These are phyloP conservation scores for Aleiodes sp. DNA, from an alignment of 1,140 invertebrate species.

Conservation along the genomic window DNA sequence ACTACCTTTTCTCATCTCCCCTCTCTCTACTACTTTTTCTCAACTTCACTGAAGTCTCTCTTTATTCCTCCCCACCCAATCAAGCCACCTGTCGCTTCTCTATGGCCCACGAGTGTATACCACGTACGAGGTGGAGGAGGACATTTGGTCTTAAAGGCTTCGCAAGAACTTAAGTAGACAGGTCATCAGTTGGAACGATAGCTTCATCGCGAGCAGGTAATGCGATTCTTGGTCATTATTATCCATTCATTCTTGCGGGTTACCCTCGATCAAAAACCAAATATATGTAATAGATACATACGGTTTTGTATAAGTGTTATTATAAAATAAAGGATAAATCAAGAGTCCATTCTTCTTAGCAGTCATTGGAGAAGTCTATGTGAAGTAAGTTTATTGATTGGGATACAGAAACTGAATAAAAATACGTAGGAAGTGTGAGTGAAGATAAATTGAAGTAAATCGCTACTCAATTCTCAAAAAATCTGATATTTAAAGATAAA, in stretches of 20 bases:
- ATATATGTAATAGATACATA: too few species aligned
- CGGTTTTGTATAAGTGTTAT: not conserved
- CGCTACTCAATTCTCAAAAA: too few species aligned
- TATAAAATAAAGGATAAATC: not conserved
- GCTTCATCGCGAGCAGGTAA: constrained; percentile 58
- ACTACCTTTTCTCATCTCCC: not conserved
- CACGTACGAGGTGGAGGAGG: constrained; percentile 42
- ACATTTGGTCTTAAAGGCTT: constrained; percentile 56
- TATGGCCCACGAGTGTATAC: constrained; percentile 22
- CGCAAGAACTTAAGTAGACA: constrained; percentile 60
- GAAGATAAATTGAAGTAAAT: too few species aligned
- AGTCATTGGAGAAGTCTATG: not conserved
- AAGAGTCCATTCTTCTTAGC: not conserved
- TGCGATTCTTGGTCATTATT: not conserved
- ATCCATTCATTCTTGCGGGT: not conserved
- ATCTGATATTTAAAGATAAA: not conserved
- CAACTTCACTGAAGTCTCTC: constrained; percentile 27
- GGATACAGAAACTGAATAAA: too few species aligned
- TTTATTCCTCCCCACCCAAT: constrained; percentile 52
- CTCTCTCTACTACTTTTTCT: not conserved
- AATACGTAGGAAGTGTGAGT: too few species aligned
- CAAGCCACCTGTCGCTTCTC: constrained; percentile 60
- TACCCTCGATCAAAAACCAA: not conserved
- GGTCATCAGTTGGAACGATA: constrained; percentile 65
- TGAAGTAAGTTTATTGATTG: not conserved